These are phyloP conservation scores for Leptinotarsa lineolata DNA, from an alignment of 1,140 invertebrate species.

Conservation along the genomic window DNA sequence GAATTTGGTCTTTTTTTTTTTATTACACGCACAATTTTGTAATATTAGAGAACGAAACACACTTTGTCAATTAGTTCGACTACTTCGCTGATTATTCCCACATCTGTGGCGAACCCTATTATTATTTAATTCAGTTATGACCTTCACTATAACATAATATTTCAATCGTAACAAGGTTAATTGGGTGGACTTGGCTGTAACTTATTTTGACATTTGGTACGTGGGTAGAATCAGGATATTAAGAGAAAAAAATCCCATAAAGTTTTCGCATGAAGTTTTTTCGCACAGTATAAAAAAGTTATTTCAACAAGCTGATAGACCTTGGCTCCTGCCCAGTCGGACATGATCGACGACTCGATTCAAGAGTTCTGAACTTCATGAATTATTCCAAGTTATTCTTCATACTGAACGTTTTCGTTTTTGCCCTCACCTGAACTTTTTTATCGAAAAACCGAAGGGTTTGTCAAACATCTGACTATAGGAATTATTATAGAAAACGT, in stretches of 20 bases:
- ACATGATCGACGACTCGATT: background rate
- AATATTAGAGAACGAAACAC: no score
- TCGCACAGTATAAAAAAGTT: background rate
- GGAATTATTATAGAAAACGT: no score
- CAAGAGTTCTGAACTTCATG: background rate
- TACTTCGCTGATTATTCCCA: background rate
- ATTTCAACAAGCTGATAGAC: background rate
- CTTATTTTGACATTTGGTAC: constrained; percentile 6
- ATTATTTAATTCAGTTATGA: constrained; percentile 13
- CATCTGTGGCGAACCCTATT: background rate
- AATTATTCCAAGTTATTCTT: no score
- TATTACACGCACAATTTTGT: no score
- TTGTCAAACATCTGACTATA: no score
- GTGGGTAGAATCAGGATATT: constrained; percentile 12
- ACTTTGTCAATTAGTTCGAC: background rate
- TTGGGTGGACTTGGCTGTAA: background rate
- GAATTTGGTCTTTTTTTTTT: no score
- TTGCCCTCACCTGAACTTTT: no score
- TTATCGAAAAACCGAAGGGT: no score
- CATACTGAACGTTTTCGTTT: no score
- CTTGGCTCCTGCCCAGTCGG: background rate
- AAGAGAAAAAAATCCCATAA: constrained; percentile 8
- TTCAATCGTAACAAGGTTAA: constrained; percentile 18
- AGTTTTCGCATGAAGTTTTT: background rate
- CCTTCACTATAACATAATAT: constrained; percentile 16